Evolutionary conservation across 2,113 vertebrate genomes (phyloP).

Genomic region (Spizaetus ornatus): DNA sequence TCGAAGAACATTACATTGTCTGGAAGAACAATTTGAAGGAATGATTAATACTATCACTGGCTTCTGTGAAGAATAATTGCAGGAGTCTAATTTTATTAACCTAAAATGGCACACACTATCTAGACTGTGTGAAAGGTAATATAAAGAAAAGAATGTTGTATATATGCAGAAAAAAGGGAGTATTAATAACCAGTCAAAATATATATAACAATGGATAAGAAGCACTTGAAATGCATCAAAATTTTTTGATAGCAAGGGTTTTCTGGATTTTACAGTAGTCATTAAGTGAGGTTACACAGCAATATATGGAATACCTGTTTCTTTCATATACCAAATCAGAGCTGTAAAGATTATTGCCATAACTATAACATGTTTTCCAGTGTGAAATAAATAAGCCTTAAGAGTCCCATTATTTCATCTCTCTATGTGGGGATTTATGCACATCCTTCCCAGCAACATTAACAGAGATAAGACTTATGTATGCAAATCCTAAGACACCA

Average conservation of each 20-base stretch:
- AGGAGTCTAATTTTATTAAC: constrained; percentile 10
- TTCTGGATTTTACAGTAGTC: not conserved
- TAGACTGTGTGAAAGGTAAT: not conserved
- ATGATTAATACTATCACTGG: constrained; percentile 16
- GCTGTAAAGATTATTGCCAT: not conserved
- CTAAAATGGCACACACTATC: not conserved
- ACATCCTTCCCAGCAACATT: not conserved
- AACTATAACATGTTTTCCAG: not conserved
- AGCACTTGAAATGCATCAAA: not conserved
- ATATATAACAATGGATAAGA: not conserved
- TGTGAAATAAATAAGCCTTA: constrained; percentile 9
- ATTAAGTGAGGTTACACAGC: not conserved
- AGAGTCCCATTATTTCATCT: constrained; percentile 24
- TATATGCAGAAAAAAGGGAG: not conserved
- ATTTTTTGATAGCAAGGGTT: not conserved
- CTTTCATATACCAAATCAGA: not conserved
- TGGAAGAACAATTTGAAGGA: constrained; percentile 21
- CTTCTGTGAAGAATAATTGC: constrained; percentile 25
- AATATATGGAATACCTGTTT: not conserved
- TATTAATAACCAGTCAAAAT: not conserved
- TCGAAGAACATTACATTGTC: constrained; percentile 14
- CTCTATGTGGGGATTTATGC: not conserved
- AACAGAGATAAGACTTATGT: not conserved
- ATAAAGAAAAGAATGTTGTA: not conserved
- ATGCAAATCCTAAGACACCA: constrained; percentile 27